Conservation (phyloP, 2,797 vertebrate genomes). For the Botia kubotai region DNA sequence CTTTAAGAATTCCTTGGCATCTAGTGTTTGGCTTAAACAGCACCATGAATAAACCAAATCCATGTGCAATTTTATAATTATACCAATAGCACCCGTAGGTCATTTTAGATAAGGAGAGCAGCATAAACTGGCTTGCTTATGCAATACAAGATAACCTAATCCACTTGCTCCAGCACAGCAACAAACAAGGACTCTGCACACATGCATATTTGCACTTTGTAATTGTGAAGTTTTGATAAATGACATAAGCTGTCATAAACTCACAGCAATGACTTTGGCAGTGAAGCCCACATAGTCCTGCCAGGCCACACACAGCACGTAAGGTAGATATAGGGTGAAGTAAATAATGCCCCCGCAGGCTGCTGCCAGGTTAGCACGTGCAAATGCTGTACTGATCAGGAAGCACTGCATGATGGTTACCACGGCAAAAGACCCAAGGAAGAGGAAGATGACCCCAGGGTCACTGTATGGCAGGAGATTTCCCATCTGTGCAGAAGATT, state of each 20-base stretch:
- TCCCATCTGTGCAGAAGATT: constrained; percentile 80
- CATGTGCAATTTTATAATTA: neutral
- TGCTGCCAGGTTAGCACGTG: constrained; percentile 93
- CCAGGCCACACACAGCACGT: constrained; percentile 95
- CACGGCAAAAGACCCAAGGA: constrained; percentile 87
- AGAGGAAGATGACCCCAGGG: constrained; percentile 90
- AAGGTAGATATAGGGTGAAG: constrained; percentile 96
- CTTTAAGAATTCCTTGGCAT: no score
- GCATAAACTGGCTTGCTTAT: neutral
- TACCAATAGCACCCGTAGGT: neutral
- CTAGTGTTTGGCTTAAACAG: no score
- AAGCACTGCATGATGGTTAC: constrained; percentile 98
- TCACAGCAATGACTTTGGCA: constrained; percentile 89
- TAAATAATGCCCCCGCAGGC: constrained; percentile 98
- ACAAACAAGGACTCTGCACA: constrained; percentile 2
- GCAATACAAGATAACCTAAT: constrained; percentile 37
- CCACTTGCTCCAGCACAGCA: neutral
- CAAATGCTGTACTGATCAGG: constrained; percentile 94
- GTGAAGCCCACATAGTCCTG: constrained; percentile 90
- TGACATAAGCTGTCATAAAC: constrained; percentile 59
- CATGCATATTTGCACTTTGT: constrained; percentile 32
- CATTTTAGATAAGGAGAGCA: constrained; percentile 42
- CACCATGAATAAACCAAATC: neutral
- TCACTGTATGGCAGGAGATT: constrained; percentile 96
- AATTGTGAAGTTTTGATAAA: neutral